A percentile compares a stretch with the other conserved stretches of the same genome.
These are phyloP conservation scores for Phaenicophaeus curvirostris DNA, from an alignment of 2,797 vertebrate species.

Conservation along the genomic window DNA sequence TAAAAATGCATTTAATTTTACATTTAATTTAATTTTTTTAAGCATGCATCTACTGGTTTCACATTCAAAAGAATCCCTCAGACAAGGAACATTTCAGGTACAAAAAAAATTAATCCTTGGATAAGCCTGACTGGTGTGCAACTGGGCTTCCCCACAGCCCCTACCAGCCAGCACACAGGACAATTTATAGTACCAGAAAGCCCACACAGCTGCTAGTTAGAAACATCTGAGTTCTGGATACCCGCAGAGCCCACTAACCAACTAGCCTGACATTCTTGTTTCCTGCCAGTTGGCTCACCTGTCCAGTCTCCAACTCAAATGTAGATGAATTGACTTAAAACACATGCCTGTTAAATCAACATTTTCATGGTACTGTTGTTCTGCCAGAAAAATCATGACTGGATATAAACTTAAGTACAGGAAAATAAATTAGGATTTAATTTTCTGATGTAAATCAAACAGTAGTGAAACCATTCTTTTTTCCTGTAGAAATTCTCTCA, in stretches of 20 bases:
- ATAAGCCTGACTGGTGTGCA: not conserved
- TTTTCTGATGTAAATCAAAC: not conserved
- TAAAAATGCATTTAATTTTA: not conserved
- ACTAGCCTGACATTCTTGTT: not conserved
- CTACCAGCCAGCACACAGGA: not conserved
- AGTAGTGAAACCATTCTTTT: not conserved
- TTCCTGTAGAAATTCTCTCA: not conserved
- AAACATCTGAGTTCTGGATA: not conserved
- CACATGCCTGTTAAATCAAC: not conserved
- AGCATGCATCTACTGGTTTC: not conserved
- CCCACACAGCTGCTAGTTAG: not conserved
- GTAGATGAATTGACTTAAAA: not conserved
- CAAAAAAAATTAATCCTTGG: not conserved
- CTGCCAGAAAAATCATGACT: not conserved
- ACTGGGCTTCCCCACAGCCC: not conserved
- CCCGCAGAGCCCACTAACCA: not conserved
- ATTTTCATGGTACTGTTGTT: not conserved
- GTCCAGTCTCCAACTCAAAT: not conserved
- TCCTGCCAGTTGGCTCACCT: not conserved
- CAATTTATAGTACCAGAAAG: not conserved
- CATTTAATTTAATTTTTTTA: no score
- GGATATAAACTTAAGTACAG: not conserved
- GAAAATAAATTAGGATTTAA: not conserved
- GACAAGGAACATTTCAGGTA: not conserved
- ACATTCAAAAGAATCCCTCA: not conserved